Base-by-base conservation (phyloP, 2,113 vertebrate species). In the Zeus faber region DNA sequence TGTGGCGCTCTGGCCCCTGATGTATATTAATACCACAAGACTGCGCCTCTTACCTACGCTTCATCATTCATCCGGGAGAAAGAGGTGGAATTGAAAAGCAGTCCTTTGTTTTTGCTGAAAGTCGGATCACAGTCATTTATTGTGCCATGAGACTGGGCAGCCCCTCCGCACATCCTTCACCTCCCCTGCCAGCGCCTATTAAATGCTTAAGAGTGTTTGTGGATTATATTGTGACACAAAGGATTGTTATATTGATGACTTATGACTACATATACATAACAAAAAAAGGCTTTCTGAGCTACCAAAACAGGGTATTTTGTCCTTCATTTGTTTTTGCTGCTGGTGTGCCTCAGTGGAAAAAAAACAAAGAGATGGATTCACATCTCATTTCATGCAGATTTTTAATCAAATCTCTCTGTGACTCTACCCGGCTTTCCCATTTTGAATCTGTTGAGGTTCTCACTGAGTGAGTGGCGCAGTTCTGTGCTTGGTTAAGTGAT, bases 21-120 rank as follows among this genome's bases (percentile, higher is more conserved):
- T 84, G 81, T 84, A 74, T 87, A 85, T 85, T 85, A 84, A 85
- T 84, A 82, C 72, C 73, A 68, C 71, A 69, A 64, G 75, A 59
- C 73, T 72, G 59, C 74, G 74, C 70, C 75, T 76, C 70, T 71
- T 80, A 62, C 71, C 75, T 49, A 3, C 41, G 56, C 63, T 84
- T 84, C 80, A 85, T 86, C 80, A 76, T 64, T 85, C 80, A 83
- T 67, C 70, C 1, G 37, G 49, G 58, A 55, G 68, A 77, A 83
- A 79, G 69, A 83, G 76, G 70, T 65, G 63, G 71, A 82, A 84
- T 82, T 82, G 80, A 82, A 81, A 84, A 83, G 81, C 72, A 58
- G 72, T 43, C 61, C 83, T 83, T 77, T 67, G 79, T 86, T 85
- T 85, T 82, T 60, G 76, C 67, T 70, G 63, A 68, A 71, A 70